These are phyloP conservation scores for Chaenodraco wilsoni DNA, from an alignment of 2,797 vertebrate species.

Conservation along the genomic window DNA sequence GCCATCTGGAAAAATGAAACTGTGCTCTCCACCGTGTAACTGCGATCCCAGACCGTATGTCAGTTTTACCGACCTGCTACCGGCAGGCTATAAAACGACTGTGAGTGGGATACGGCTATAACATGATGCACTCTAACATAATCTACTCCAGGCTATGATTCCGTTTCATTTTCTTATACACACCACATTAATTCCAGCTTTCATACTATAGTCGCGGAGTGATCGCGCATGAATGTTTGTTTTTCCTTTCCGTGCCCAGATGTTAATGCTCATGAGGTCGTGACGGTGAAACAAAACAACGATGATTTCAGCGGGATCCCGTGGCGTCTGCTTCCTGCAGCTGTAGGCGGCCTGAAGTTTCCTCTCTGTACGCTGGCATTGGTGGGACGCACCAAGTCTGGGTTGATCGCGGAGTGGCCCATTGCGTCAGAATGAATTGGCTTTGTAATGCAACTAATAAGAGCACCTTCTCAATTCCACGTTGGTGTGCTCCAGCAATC, in stretches of 20 bases:
- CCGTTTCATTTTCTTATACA: conserved; percentile 29
- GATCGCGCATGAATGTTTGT: neutral
- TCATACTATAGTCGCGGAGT: neutral
- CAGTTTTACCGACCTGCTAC: conserved; percentile 64
- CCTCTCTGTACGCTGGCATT: conserved; percentile 22
- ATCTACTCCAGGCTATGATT: conserved; percentile 24
- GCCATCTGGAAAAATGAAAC: conserved; percentile 70
- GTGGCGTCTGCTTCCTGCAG: conserved; percentile 33
- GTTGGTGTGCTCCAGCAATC: neutral
- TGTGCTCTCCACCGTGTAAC: conserved; percentile 67
- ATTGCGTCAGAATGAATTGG: conserved; percentile 41
- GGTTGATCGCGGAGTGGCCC: conserved; percentile 15
- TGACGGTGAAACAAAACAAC: conserved; percentile 33
- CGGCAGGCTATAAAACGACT: conserved; percentile 39
- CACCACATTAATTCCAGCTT: conserved; percentile 20
- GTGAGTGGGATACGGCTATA: conserved; percentile 35
- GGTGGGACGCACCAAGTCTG: conserved; percentile 23
- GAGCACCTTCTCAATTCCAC: conserved; percentile 38
- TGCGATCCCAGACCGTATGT: conserved; percentile 66
- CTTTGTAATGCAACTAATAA: conserved; percentile 26
- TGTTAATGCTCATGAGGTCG: conserved; percentile 44
- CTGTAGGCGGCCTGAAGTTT: conserved; percentile 37
- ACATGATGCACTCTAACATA: conserved; percentile 41
- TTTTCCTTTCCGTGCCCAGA: conserved; percentile 20
- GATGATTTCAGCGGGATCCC: conserved; percentile 34